These are phyloP conservation scores for Brachymystax lenok DNA, from an alignment of 2,797 vertebrate genomes.

Conservation along the genomic window DNA sequence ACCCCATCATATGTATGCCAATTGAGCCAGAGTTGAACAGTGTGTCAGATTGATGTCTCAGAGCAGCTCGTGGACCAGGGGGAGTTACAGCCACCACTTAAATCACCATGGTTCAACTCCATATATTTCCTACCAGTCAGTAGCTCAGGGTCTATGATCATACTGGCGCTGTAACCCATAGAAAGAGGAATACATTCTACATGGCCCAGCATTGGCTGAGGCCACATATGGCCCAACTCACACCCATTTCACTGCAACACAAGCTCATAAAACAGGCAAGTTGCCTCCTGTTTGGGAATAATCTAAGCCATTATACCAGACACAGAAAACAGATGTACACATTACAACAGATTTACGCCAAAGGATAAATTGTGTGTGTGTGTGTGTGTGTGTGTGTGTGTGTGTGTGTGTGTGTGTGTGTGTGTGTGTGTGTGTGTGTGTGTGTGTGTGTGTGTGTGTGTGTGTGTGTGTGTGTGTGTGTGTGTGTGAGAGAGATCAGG, in stretches of 20 bases:
- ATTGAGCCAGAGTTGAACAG: not conserved
- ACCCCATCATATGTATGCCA: not conserved
- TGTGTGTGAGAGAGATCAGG: slow-evolving; percentile 33
- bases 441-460: too few relatives aligned
- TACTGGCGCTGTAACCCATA: too few relatives aligned
- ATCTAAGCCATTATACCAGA: slow-evolving; percentile 36
- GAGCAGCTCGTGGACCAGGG: not conserved
- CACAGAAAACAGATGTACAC: slow-evolving; percentile 41
- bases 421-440: too few relatives aligned
- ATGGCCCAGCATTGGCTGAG: not conserved
- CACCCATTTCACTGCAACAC: not conserved
- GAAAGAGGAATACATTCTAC: not conserved
- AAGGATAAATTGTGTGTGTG: not conserved
- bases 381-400: not conserved
- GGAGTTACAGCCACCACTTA: not conserved
- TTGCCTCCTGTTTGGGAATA: not conserved
- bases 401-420: too few relatives aligned
- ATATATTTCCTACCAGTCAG: not conserved
- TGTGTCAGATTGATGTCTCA: not conserved
- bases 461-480: too few relatives aligned
- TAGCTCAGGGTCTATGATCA: not conserved
- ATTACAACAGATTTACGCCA: not conserved
- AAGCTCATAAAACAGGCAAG: not conserved
- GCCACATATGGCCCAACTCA: not conserved
- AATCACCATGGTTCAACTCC: not conserved